Conservation (phyloP, 2,888 invertebrate genomes). For the Brenthis ino region DNA sequence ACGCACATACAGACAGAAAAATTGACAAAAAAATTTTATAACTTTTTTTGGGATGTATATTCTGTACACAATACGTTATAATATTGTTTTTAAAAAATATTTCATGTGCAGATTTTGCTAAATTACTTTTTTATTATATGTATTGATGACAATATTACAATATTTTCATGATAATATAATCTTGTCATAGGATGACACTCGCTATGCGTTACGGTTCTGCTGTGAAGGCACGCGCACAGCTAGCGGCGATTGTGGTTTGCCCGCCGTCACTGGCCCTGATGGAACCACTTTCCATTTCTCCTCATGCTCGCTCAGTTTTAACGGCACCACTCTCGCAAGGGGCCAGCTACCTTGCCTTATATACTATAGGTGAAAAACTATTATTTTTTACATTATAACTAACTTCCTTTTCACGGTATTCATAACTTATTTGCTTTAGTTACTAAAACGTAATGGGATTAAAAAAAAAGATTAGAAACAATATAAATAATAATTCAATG, state of each 20-base stretch:
- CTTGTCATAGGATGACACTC: slow-evolving; percentile 87
- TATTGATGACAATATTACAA: background rate
- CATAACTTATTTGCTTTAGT: background rate
- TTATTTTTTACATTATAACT: background rate
- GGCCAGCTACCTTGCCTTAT: slow-evolving; percentile 97
- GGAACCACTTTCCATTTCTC: slow-evolving; percentile 95
- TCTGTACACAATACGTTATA: no score
- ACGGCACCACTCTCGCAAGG: slow-evolving; percentile 96
- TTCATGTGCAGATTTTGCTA: no score
- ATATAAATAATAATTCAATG: no score
- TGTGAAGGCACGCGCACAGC: slow-evolving; percentile 96
- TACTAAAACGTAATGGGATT: background rate
- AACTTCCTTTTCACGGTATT: no score
- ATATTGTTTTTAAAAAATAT: no score
- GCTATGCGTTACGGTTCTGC: slow-evolving; percentile 93
- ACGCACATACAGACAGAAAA: no score
- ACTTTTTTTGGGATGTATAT: no score
- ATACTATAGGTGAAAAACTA: slow-evolving; percentile 86
- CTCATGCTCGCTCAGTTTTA: slow-evolving; percentile 95
- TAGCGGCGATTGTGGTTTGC: slow-evolving; percentile 96
- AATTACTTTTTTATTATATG: no score
- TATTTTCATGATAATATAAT: background rate
- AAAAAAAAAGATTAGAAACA: no score
- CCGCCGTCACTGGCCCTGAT: slow-evolving; percentile 94
- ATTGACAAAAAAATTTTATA: no score